These are phyloP conservation scores for Bucco capensis DNA, from an alignment of 2,113 vertebrate species.

Conservation along the genomic window DNA sequence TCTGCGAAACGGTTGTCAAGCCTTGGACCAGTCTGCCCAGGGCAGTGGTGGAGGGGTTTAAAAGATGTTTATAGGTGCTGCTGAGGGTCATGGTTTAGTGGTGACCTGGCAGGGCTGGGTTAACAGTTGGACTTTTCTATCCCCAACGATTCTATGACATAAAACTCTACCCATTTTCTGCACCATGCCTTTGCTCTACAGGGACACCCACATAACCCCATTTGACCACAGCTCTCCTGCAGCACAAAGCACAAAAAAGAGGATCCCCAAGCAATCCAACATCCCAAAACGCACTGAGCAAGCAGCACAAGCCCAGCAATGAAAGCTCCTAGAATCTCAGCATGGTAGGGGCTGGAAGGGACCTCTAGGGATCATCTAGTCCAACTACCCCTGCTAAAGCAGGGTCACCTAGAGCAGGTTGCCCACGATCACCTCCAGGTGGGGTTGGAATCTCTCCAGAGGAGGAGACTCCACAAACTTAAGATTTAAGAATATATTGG, in stretches of 20 bases:
- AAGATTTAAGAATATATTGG: background rate
- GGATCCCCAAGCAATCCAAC: background rate
- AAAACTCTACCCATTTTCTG: background rate
- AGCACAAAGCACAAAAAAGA: background rate
- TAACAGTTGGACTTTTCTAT: background rate
- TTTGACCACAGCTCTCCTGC: background rate
- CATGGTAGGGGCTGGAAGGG: too few relatives aligned
- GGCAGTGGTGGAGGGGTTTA: too few relatives aligned
- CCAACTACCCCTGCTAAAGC: too few relatives aligned
- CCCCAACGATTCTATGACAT: background rate
- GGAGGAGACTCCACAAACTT: too few relatives aligned
- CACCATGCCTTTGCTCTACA: fast-evolving
- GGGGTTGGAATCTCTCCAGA: too few relatives aligned
- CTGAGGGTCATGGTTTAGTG: background rate
- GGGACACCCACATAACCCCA: background rate
- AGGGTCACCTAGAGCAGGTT: too few relatives aligned
- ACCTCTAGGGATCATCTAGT: too few relatives aligned
- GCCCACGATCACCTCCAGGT: too few relatives aligned
- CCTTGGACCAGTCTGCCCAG: too few relatives aligned
- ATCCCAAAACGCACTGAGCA: background rate
- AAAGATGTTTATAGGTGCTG: background rate
- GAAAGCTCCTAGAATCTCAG: too few relatives aligned
- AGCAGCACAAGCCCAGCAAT: background rate
- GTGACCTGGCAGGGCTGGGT: background rate
- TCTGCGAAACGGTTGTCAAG: too few relatives aligned